A percentile compares a stretch with the other conserved stretches of the same genome.
These are phyloP conservation scores for Syngnathus floridae DNA, from an alignment of 2,113 vertebrate genomes.

Conservation along the genomic window DNA sequence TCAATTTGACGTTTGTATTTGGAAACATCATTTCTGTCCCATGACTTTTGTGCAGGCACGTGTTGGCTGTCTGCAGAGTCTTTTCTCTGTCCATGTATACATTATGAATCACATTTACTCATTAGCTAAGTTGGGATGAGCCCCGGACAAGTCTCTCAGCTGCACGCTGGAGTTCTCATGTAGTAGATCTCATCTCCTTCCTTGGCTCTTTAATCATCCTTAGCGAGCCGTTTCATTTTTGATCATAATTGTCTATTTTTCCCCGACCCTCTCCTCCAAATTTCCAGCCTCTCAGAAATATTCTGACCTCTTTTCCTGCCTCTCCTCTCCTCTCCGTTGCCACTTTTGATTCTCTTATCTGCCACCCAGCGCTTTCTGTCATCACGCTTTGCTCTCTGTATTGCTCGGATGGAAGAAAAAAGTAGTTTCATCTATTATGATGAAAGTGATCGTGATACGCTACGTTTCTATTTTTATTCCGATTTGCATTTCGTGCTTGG, in stretches of 20 bases:
- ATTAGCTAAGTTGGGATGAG: too few relatives aligned
- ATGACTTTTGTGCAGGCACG: too few relatives aligned
- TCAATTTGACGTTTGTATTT: constrained; percentile 23
- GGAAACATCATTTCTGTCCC: background rate
- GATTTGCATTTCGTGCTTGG: constrained; percentile 9
- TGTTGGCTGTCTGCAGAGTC: too few relatives aligned
- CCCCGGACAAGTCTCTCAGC: too few relatives aligned
- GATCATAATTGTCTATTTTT: constrained; percentile 3
- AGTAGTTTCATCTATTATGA: constrained; percentile 15
- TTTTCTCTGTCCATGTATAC: too few relatives aligned
- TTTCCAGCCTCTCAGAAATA: constrained; percentile 6
- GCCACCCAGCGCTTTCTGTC: background rate
- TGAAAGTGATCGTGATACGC: constrained; percentile 13
- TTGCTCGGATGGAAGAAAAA: constrained; percentile 22
- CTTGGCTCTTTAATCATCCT: too few relatives aligned
- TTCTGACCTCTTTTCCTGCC: background rate
- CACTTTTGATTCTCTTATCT: background rate
- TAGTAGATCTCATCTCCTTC: too few relatives aligned
- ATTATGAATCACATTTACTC: too few relatives aligned
- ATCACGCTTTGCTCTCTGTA: constrained; percentile 15
- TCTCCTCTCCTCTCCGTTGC: background rate
- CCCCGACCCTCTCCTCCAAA: background rate
- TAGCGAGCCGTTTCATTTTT: background rate
- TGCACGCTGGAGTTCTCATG: too few relatives aligned
- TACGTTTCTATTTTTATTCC: constrained; percentile 20